Base-by-base conservation (phyloP, 92 coral and sea anemone species). In the Epizoanthus ramosus region DNA sequence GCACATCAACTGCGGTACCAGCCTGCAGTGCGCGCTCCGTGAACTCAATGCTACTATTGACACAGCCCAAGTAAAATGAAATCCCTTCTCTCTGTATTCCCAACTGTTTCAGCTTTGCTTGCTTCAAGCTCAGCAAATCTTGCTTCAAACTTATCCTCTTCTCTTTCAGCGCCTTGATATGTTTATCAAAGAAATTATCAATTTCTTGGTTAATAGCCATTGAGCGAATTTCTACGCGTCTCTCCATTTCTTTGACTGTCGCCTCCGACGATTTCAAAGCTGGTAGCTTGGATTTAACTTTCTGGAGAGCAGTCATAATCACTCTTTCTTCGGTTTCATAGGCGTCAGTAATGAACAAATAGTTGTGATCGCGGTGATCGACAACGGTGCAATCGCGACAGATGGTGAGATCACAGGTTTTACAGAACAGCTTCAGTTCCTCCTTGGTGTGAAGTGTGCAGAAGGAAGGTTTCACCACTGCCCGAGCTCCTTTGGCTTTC, bases 191-290 rank as follows among this genome's bases (percentile, higher is more conserved):
- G 17, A 65, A 65, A 31, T 65, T 31, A 17, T 65, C 71, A 15
- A 65, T 65, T 65, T 65, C 71, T 25, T 31, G 71, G 18, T 25
- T 65, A 9, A 65, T 31, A 2, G 71, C 71, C 71, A 25, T 25
- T 4, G 41, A 7, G n/a, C 43, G 41, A 2, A 31, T 31, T n/a
- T 65, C 43, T 16, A 65, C 71, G 2, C 71, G 47, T 6, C 43
- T 33, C 8, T 65, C 71, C 71, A 65, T 65, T 65, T 65, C 71
- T 65, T 65, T 31, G 41, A 65, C 71, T 65, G 71, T 31, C 18
- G 41, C 17, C 45, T 25, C 71, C n/a, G 41, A 25, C 23, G 41
- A 25, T 25, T 25, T 31, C 41, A 65, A 31, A 65, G 71, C 71
- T 6, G 45, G 71, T 6, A 31, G 41, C 45, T 65, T 65, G 25